Evolutionary conservation across 2,113 vertebrate species (phyloP).

Genomic region (Anolis sagrei): DNA sequence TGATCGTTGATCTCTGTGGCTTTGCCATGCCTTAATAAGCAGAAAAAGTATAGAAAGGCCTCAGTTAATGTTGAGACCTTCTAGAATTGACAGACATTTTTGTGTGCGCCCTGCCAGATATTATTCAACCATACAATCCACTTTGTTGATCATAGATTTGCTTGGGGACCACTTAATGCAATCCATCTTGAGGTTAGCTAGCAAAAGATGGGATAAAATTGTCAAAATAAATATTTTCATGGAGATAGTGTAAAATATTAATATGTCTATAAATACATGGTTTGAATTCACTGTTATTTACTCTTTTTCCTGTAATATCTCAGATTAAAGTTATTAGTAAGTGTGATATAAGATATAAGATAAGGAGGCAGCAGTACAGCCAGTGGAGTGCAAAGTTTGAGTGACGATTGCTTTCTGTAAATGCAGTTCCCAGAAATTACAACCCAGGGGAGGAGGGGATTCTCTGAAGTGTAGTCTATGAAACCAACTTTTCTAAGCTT

Average conservation of each 20-base stretch:
- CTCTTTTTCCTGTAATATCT: too few relatives aligned
- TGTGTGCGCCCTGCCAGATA: not conserved
- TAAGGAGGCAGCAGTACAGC: not conserved
- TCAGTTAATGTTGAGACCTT: not conserved
- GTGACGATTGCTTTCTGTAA: too few relatives aligned
- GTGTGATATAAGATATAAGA: not conserved
- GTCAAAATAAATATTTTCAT: too few relatives aligned
- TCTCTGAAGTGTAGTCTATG: too few relatives aligned
- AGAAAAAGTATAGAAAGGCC: slow-evolving; percentile 2
- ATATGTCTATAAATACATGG: too few relatives aligned
- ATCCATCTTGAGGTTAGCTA: not conserved
- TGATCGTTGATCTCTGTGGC: not conserved
- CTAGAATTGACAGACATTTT: not conserved
- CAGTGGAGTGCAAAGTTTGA: too few relatives aligned
- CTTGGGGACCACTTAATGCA: not conserved
- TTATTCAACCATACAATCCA: not conserved
- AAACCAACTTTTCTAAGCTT: too few relatives aligned
- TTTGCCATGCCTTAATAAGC: not conserved
- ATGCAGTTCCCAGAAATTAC: too few relatives aligned
- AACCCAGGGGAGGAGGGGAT: too few relatives aligned
- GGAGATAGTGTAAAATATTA: too few relatives aligned
- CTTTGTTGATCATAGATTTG: not conserved
- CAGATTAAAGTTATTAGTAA: too few relatives aligned
- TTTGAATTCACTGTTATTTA: too few relatives aligned
- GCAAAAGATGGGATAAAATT: not conserved